A percentile compares a stretch with the other conserved stretches of the same genome.
Evolutionary conservation across 2,888 invertebrate genomes (phyloP).

Genomic region (Lissocephala sabroskyi): DNA sequence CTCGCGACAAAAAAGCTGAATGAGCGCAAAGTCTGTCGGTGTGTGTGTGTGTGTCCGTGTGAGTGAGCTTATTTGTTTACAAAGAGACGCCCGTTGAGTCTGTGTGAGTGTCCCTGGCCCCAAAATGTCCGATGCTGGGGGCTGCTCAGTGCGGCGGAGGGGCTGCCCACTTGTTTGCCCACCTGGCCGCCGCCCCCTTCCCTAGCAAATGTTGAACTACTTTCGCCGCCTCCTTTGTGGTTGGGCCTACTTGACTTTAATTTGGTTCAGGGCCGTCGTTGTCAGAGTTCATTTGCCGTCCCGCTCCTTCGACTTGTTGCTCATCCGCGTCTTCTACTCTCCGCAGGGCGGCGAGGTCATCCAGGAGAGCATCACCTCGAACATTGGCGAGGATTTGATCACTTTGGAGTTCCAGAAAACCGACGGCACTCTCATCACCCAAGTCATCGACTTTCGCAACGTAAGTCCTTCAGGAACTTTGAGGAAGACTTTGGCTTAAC

Average conservation of each 20-base stretch:
- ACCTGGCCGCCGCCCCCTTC: too few relatives aligned
- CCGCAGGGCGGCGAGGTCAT: constrained; percentile 96
- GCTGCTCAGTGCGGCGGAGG: constrained; percentile 6
- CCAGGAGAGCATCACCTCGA: constrained; percentile 92
- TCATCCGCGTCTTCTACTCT: too few relatives aligned
- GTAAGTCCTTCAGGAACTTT: constrained; percentile 76
- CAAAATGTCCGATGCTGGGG: constrained; percentile 41
- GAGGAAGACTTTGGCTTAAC: neutral
- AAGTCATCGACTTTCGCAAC: constrained; percentile 94
- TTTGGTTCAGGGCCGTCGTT: constrained; percentile 57
- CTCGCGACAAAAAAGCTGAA: too few relatives aligned
- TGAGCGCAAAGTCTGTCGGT: neutral
- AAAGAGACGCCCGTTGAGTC: constrained; percentile 30
- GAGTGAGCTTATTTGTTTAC: constrained; percentile 36
- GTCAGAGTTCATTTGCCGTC: constrained; percentile 52
- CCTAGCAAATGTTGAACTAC: constrained; percentile 48
- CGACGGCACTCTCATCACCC: constrained; percentile 92
- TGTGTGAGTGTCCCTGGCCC: constrained; percentile 48
- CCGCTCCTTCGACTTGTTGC: too few relatives aligned
- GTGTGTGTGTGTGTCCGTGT: constrained; percentile 5
- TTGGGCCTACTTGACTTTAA: constrained; percentile 45
- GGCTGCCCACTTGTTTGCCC: too few relatives aligned
- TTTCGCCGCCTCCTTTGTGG: constrained; percentile 17
- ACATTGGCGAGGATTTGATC: constrained; percentile 91
- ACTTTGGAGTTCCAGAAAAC: constrained; percentile 90